Percentiles rank a stretch among this genome's conserved stretches.
Evolutionary conservation across 2,888 invertebrate species (phyloP).

Genomic region (Trichopoda pennipes): DNA sequence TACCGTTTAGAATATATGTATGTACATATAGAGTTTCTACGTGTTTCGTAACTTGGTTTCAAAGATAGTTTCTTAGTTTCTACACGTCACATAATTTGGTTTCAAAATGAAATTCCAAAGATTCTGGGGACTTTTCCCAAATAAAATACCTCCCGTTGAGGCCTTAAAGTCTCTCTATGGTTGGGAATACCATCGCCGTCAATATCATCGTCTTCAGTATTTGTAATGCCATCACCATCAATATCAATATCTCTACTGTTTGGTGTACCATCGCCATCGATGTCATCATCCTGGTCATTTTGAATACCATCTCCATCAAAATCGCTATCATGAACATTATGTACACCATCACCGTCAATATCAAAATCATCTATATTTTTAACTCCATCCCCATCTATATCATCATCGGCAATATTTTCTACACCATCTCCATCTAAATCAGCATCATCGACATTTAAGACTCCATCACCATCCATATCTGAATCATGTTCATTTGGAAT

Average conservation of each 20-base stretch:
- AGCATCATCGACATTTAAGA: slow-evolving; percentile 74
- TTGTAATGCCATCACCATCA: slow-evolving; percentile 69
- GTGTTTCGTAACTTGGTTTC: neutral
- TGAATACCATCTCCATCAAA: slow-evolving; percentile 78
- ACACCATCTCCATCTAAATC: slow-evolving; percentile 77
- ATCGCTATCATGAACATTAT: slow-evolving; percentile 74
- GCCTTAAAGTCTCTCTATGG: slow-evolving; percentile 61
- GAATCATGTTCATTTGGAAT: slow-evolving; percentile 76
- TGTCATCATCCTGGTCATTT: slow-evolving; percentile 77
- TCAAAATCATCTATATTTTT: slow-evolving; percentile 76
- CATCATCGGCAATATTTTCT: slow-evolving; percentile 76
- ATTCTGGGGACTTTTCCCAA: slow-evolving; percentile 66
- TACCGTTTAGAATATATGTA: too few relatives aligned
- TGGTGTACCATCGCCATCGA: slow-evolving; percentile 80
- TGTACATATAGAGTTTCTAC: neutral
- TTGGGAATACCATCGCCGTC: slow-evolving; percentile 71
- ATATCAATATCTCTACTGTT: slow-evolving; percentile 71
- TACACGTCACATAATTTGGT: slow-evolving; percentile 5
- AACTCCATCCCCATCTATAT: slow-evolving; percentile 77
- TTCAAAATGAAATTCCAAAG: slow-evolving; percentile 33
- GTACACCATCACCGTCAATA: slow-evolving; percentile 73
- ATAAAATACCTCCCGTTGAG: slow-evolving; percentile 73
- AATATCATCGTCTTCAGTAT: slow-evolving; percentile 67
- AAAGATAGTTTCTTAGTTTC: neutral
- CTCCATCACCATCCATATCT: slow-evolving; percentile 75